phyloP scores from a whole-genome alignment of 2,113 vertebrate species.

The Ictidomys tridecemlineatus region DNA sequence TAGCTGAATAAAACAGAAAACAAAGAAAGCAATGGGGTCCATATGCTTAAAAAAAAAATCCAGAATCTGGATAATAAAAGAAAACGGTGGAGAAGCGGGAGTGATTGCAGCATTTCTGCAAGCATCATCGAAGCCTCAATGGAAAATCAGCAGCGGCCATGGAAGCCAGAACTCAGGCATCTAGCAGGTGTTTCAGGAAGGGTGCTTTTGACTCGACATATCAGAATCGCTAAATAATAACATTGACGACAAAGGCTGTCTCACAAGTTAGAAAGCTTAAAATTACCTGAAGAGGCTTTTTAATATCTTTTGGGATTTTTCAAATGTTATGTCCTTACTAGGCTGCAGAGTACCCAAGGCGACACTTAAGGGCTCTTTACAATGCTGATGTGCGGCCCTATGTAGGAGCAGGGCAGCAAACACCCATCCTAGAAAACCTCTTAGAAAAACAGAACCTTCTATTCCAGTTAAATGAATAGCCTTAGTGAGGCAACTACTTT shows the following conservation, averaged over 20 bases:
- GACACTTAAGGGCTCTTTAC: background rate
- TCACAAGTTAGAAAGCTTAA: constrained; percentile 31
- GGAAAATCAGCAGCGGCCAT: background rate
- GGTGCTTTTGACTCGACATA: background rate
- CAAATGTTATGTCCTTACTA: background rate
- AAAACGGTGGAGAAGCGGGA: background rate
- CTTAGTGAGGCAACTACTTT: background rate
- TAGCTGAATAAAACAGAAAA: background rate
- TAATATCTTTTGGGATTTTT: background rate
- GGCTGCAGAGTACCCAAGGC: background rate
- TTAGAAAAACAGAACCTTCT: background rate
- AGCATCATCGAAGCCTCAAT: background rate
- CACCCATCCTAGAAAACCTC: background rate
- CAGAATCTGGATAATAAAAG: background rate
- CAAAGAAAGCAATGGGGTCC: background rate
- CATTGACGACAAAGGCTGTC: background rate
- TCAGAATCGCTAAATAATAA: constrained; percentile 14
- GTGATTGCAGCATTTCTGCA: background rate
- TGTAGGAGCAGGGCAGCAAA: background rate
- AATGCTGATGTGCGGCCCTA: background rate
- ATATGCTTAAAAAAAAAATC: background rate
- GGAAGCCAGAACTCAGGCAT: background rate
- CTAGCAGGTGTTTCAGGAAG: background rate
- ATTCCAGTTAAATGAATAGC: background rate
- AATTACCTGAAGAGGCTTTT: background rate